Percentiles rank a stretch among this genome's conserved stretches.
phyloP scores from a whole-genome alignment of 2,797 vertebrate species.

The Phalanger gymnotis region DNA sequence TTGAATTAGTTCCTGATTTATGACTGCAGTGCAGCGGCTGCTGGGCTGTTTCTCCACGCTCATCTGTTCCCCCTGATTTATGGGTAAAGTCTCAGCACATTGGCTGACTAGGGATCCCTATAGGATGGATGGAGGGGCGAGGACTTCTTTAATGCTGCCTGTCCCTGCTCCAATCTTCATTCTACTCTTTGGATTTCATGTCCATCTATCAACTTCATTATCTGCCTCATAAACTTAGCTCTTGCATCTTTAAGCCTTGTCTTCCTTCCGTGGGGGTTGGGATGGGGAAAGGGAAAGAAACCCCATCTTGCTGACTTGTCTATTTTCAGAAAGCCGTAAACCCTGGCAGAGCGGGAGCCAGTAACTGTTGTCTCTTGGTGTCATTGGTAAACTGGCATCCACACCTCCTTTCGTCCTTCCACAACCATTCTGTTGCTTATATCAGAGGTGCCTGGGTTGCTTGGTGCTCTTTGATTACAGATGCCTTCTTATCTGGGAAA shows the following conservation, averaged over 20 bases:
- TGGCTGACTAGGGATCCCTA: slow-evolving; percentile 60
- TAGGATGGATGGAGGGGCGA: slow-evolving; percentile 61
- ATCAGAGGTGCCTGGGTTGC: neutral
- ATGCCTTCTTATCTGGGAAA: slow-evolving; percentile 16
- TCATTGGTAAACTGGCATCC: neutral
- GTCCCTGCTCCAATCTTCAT: slow-evolving; percentile 40
- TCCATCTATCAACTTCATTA: slow-evolving; percentile 62
- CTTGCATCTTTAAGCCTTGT: slow-evolving; percentile 45
- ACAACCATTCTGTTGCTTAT: slow-evolving; percentile 18
- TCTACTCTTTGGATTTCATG: slow-evolving; percentile 48
- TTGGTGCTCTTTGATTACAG: slow-evolving; percentile 4
- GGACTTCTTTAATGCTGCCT: slow-evolving; percentile 32
- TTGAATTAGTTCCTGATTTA: slow-evolving; percentile 89
- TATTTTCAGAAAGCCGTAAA: slow-evolving; percentile 46
- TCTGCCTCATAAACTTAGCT: slow-evolving; percentile 65
- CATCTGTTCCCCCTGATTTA: slow-evolving; percentile 83
- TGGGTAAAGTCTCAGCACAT: slow-evolving; percentile 69
- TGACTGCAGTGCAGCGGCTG: slow-evolving; percentile 80
- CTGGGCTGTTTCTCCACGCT: slow-evolving; percentile 68
- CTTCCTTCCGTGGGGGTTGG: neutral
- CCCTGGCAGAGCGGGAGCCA: neutral
- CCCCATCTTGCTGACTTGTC: neutral
- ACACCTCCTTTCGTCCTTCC: neutral
- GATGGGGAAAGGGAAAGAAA: slow-evolving; percentile 25
- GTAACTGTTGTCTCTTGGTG: neutral